Evolutionary conservation across 2,113 vertebrate genomes (phyloP).

Genomic region (Panurus biarmicus): DNA sequence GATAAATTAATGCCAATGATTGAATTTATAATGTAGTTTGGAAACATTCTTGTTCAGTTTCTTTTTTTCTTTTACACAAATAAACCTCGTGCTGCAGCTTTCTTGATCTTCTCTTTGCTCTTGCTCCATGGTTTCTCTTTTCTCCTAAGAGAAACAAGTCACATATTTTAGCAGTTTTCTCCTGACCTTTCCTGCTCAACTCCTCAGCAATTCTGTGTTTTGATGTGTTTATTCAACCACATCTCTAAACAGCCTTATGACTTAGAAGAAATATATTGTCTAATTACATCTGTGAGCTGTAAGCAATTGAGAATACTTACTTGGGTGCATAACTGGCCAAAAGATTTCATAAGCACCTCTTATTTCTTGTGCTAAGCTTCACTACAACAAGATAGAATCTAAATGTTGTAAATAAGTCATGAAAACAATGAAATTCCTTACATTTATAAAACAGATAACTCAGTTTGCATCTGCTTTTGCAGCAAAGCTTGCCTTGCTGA

Average conservation of each 20-base stretch:
- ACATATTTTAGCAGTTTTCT: neutral
- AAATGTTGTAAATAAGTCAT: neutral
- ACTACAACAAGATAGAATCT: neutral
- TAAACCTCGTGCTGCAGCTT: neutral
- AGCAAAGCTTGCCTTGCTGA: neutral
- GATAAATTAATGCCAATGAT: neutral
- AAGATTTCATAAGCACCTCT: neutral
- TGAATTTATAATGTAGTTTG: neutral
- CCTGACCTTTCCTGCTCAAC: neutral
- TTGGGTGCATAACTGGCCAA: neutral
- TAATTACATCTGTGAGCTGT: neutral
- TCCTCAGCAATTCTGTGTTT: neutral
- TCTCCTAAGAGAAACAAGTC: neutral
- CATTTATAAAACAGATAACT: neutral
- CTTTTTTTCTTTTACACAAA: neutral
- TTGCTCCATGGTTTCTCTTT: neutral
- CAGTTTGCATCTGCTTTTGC: neutral
- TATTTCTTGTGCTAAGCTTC: neutral
- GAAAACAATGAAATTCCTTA: neutral
- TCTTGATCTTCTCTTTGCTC: neutral
- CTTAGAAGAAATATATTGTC: neutral
- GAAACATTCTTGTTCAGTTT: neutral
- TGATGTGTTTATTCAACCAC: constrained; percentile 9
- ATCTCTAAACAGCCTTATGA: neutral
- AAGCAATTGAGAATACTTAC: neutral